Evolutionary conservation across 2,888 invertebrate genomes (phyloP), one percentile per base, ranked within the genome.

Genomic region (Philereme transversata): DNA sequence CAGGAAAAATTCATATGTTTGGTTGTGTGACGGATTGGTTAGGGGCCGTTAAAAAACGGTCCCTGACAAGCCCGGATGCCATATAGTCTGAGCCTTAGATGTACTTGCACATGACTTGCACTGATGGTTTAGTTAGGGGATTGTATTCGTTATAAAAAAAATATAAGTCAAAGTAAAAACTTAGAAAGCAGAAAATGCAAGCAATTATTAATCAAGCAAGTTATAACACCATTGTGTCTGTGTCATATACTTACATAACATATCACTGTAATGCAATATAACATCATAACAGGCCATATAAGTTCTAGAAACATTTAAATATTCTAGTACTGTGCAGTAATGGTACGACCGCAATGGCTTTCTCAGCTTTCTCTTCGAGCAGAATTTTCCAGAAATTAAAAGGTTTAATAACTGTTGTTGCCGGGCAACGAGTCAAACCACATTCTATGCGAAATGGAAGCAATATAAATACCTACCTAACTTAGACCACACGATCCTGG

Each of bases 351-450:
- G 55, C 43, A 51, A 51, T 63, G 52, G 50, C 66, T 65, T 64
- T 66, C 66, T 53, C 63, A 62, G 66, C 70, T 70, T 70, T 70
- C 69, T 64, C 69, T 68, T 64, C 56, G 43, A 56, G 38, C 58
- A 65, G 45, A 65, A 51, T 68, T 70, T 70, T 70, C 70, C 66
- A 67, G 65, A 65, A 62, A 59, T 57, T 60, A 61, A 55, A 47
- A 58, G 8, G 22, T 48, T 38, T 9, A 34, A 34, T 54, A 49
- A 53, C 38, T 22, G 55, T 51, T 61, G 56, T 64, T 57, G 43
- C 51, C 46, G 45, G 11, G 50, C 50, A 59, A 59, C 57, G 47
- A 48, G 62, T 67, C 61, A 50, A 54, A 67, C 62, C 49, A 67
- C 65, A 65, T 63, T 61, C 58, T 56, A 53, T 11, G 22, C 47